phyloP scores from a whole-genome alignment of 2,797 vertebrate species.

The Gastrophryne carolinensis region DNA sequence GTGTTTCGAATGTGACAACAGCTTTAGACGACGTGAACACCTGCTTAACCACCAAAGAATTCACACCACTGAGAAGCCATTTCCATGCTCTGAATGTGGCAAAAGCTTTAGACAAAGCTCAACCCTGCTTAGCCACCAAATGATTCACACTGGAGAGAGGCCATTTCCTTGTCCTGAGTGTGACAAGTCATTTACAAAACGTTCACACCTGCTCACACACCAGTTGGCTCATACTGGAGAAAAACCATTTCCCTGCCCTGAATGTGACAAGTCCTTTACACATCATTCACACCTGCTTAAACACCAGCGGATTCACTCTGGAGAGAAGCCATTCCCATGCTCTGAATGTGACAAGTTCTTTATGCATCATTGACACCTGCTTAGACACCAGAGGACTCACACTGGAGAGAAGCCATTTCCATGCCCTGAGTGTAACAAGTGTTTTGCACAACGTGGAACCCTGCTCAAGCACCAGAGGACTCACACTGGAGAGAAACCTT shows the following conservation, averaged over 20 bases:
- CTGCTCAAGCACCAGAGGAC: no score
- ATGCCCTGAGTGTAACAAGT: no score
- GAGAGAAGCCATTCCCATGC: neutral
- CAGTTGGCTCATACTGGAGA: conserved; percentile 56
- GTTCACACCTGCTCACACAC: conserved; percentile 57
- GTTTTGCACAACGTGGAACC: no score
- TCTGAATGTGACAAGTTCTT: neutral
- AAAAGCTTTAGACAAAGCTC: conserved; percentile 56
- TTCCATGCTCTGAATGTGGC: neutral
- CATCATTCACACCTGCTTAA: neutral
- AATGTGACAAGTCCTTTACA: conserved; percentile 54
- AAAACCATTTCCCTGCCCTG: conserved; percentile 57
- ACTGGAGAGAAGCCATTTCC: neutral
- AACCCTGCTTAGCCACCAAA: conserved; percentile 58
- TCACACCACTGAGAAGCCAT: neutral
- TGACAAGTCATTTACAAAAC: conserved; percentile 58
- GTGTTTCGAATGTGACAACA: conserved; percentile 56
- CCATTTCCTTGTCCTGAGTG: conserved; percentile 57
- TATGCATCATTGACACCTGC: neutral
- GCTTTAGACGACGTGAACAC: neutral
- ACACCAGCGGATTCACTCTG: neutral
- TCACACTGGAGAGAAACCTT: no score
- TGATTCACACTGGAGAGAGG: conserved; percentile 59
- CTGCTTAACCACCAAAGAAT: neutral
- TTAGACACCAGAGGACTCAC: neutral